A percentile compares a stretch with the other conserved stretches of the same genome.
Evolutionary conservation across 2,888 invertebrate species (phyloP).

Genomic region (Scrobipalpa costella): DNA sequence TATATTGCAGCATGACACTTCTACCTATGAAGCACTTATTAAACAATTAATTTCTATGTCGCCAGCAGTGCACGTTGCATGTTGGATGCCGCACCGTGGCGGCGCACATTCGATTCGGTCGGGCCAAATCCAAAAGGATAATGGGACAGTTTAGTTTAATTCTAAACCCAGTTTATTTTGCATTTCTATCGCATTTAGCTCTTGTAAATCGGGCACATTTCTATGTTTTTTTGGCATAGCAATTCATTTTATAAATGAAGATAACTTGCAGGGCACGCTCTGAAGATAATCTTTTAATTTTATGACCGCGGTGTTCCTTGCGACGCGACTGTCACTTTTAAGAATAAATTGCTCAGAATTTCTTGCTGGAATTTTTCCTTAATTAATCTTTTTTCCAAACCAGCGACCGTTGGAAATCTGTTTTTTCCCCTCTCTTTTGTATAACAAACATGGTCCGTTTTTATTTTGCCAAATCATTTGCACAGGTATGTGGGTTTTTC

Average conservation of each 20-base stretch:
- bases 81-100: not conserved
- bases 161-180: no score
- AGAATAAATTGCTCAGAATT: not conserved
- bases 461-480: not conserved
- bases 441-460: not conserved
- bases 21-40: not conserved
- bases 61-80: not conserved
- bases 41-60: constrained; percentile 1
- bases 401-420: not conserved
- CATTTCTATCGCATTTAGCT: not conserved
- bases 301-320: constrained; percentile 7
- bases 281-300: constrained; percentile 2
- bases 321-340: constrained; percentile 3
- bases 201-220: not conserved
- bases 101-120: not conserved
- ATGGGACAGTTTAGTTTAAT: constrained; percentile 6
- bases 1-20: not conserved
- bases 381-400: not conserved
- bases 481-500: not conserved
- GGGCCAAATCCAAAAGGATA: not conserved
- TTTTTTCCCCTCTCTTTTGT: not conserved
- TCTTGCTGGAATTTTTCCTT: not conserved
- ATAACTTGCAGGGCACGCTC: constrained; percentile 1
- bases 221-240: not conserved
- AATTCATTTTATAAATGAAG: not conserved